Evolutionary conservation across 2,797 vertebrate genomes (phyloP).

Genomic region (Masticophis lateralis): DNA sequence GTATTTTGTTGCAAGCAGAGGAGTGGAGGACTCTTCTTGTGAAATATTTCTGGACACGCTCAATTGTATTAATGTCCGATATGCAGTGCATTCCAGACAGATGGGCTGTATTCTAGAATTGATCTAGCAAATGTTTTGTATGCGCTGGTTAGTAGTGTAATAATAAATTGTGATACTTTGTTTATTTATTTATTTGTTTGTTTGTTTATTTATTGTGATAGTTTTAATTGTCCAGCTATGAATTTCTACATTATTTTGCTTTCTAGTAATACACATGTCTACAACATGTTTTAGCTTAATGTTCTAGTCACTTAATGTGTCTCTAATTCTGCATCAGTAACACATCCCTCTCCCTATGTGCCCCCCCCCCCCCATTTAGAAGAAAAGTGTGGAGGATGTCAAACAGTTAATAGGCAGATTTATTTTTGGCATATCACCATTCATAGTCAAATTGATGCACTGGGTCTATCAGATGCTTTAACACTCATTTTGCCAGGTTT

Average conservation of each 20-base stretch:
- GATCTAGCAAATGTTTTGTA: no score
- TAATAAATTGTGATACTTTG: no score
- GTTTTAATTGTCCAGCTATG: not conserved
- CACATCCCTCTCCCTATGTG: not conserved
- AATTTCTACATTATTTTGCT: not conserved
- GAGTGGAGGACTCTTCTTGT: no score
- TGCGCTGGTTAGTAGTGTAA: no score
- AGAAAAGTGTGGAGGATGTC: not conserved
- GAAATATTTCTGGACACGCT: no score
- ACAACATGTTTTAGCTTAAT: not conserved
- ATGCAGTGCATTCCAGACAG: no score
- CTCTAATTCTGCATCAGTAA: not conserved
- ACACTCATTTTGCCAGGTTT: not conserved
- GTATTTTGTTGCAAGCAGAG: no score
- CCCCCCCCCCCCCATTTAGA: not conserved
- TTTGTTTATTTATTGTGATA: not conserved
- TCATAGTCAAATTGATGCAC: not conserved
- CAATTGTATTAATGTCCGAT: no score
- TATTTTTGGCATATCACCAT: not conserved
- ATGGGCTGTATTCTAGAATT: no score
- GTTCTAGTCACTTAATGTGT: not conserved
- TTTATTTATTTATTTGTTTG: no score
- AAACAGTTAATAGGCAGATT: not conserved
- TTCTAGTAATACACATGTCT: not conserved
- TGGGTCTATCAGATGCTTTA: not conserved